Evolutionary conservation across 2,888 invertebrate species (phyloP).

Genomic region (Amphipyra berbera): DNA sequence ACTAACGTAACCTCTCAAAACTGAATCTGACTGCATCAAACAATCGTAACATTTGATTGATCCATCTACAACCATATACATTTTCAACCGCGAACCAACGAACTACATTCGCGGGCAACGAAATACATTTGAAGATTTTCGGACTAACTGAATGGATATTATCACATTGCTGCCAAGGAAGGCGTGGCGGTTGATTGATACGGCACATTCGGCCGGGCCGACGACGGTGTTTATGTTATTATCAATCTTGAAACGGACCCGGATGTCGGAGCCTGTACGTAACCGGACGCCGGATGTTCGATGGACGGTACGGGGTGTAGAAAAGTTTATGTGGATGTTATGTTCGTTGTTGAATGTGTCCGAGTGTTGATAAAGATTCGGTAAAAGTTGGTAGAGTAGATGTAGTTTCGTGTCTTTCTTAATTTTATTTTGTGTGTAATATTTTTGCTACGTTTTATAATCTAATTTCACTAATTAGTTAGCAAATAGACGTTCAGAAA

Average conservation of each 20-base stretch:
- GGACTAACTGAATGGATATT: constrained; percentile 44
- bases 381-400: no score
- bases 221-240: constrained; percentile 57
- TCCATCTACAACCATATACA: no score
- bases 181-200: constrained; percentile 68
- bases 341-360: background rate
- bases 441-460: no score
- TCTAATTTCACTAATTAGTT: no score
- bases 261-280: constrained; percentile 44
- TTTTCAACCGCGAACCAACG: no score
- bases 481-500: no score
- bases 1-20: no score
- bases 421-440: no score
- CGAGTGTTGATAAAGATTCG: background rate
- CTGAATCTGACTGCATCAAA: no score
- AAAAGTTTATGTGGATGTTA: constrained; percentile 9
- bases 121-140: constrained; percentile 35
- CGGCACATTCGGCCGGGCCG: constrained; percentile 42
- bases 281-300: constrained; percentile 40
- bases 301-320: constrained; percentile 16
- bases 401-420: no score
- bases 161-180: constrained; percentile 59
- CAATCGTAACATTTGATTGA: no score
- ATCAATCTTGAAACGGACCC: constrained; percentile 56
- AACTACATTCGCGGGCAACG: no score